Percentiles rank a stretch among this genome's conserved stretches.
phyloP scores from a whole-genome alignment of 2,888 invertebrate genomes.

The Apotomis betuletana region DNA sequence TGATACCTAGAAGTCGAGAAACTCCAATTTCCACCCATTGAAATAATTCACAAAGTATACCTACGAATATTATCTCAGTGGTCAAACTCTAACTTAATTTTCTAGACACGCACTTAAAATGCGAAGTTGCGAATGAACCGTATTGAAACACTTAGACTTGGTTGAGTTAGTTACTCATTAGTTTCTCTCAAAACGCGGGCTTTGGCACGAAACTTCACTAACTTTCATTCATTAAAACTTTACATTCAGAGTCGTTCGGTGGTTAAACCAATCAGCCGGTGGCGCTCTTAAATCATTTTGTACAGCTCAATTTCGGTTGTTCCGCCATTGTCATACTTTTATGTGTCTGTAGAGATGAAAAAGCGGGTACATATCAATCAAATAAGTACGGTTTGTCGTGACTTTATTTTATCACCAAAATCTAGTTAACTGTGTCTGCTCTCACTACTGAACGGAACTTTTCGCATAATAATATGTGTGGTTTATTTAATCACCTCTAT shows the following conservation, averaged over 20 bases:
- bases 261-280: slow-evolving; percentile 11
- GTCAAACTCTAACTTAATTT: slow-evolving; percentile 4
- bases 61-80: slow-evolving; percentile 11
- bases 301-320: background rate
- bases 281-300: background rate
- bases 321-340: background rate
- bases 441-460: too few species aligned
- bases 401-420: too few species aligned
- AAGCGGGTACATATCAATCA: too few species aligned
- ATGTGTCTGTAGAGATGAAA: background rate
- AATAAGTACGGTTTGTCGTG: too few species aligned
- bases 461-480: too few species aligned
- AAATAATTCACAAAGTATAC: background rate
- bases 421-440: too few species aligned
- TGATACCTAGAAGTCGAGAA: background rate
- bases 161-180: slow-evolving; percentile 13
- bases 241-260: slow-evolving; percentile 12
- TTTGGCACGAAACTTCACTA: slow-evolving; percentile 7
- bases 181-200: slow-evolving; percentile 16
- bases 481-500: too few species aligned
- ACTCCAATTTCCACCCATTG: background rate
- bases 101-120: background rate
- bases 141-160: slow-evolving; percentile 11
- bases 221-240: slow-evolving; percentile 29
- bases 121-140: background rate